A percentile compares a stretch with the other conserved stretches of the same genome.
These are phyloP conservation scores for Triplophysa bombifrons DNA, from an alignment of 2,797 vertebrate genomes.

Conservation along the genomic window DNA sequence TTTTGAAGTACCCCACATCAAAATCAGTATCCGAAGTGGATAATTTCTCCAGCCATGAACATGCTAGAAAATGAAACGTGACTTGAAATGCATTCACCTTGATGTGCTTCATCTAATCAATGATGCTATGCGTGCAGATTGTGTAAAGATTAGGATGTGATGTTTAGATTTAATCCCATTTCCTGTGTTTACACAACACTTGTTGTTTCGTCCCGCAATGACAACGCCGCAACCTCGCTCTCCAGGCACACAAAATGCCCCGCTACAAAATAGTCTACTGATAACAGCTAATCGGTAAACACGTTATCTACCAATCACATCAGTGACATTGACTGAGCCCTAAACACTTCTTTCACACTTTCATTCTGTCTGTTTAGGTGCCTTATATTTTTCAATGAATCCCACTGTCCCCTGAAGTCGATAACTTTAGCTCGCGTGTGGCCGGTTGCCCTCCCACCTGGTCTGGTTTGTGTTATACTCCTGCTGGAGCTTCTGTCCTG, in stretches of 20 bases:
- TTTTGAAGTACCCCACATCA: slow-evolving; percentile 12
- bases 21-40: slow-evolving; percentile 29
- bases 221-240: slow-evolving; percentile 14
- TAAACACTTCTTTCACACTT: slow-evolving; percentile 19
- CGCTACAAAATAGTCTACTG: neutral
- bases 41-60: slow-evolving; percentile 9
- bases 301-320: slow-evolving; percentile 27
- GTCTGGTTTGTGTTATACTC: slow-evolving; percentile 50
- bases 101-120: slow-evolving; percentile 18
- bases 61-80: neutral
- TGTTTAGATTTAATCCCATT: slow-evolving; percentile 23
- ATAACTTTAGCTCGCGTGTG: slow-evolving; percentile 43
- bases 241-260: neutral
- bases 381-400: slow-evolving; percentile 33
- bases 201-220: neutral
- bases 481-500: slow-evolving; percentile 49
- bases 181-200: neutral
- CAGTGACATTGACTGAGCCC: slow-evolving; percentile 23
- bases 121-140: slow-evolving; percentile 28
- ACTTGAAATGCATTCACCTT: slow-evolving; percentile 27
- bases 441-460: slow-evolving; percentile 48
- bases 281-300: slow-evolving; percentile 29
- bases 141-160: slow-evolving; percentile 16
- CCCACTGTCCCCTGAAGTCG: slow-evolving; percentile 39
- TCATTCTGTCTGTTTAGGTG: slow-evolving; percentile 33